These are phyloP conservation scores for Apistogramma diplotaenia DNA, from an alignment of 2,113 vertebrate genomes.

Conservation along the genomic window DNA sequence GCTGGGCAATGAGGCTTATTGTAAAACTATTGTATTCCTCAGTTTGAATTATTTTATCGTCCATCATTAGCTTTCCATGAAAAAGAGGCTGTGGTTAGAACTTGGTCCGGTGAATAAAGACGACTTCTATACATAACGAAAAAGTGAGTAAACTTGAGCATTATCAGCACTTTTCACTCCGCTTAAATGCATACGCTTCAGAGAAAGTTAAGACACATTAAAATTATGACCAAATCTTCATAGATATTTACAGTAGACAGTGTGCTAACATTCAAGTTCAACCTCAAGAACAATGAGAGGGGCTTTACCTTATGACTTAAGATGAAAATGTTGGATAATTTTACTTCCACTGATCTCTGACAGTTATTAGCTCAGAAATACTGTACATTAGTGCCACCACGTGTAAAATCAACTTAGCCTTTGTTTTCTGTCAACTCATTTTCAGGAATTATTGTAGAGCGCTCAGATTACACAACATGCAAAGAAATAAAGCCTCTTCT, in stretches of 20 bases:
- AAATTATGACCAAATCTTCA: neutral
- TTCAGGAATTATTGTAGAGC: too few relatives aligned
- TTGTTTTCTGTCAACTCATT: too few relatives aligned
- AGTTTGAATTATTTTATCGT: conserved; percentile 48
- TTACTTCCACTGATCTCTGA: too few relatives aligned
- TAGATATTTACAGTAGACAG: neutral
- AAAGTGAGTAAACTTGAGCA: neutral
- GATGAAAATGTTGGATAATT: too few relatives aligned
- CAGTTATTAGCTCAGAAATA: too few relatives aligned
- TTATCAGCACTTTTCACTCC: neutral
- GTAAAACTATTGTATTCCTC: conserved; percentile 59
- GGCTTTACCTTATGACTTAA: too few relatives aligned
- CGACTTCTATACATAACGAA: neutral
- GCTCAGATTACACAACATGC: too few relatives aligned
- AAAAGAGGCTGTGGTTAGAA: conserved; percentile 39
- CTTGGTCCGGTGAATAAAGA: neutral
- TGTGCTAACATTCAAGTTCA: neutral
- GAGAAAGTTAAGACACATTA: neutral
- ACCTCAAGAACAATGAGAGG: neutral
- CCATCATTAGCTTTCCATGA: conserved; percentile 49
- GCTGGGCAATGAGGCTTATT: conserved; percentile 62
- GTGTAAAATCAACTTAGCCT: too few relatives aligned
- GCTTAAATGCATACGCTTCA: neutral
- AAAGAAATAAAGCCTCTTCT: neutral
- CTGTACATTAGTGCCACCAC: too few relatives aligned